These are phyloP conservation scores for Steinernema khuongi DNA, from an alignment of 1,140 invertebrate genomes.

Conservation along the genomic window DNA sequence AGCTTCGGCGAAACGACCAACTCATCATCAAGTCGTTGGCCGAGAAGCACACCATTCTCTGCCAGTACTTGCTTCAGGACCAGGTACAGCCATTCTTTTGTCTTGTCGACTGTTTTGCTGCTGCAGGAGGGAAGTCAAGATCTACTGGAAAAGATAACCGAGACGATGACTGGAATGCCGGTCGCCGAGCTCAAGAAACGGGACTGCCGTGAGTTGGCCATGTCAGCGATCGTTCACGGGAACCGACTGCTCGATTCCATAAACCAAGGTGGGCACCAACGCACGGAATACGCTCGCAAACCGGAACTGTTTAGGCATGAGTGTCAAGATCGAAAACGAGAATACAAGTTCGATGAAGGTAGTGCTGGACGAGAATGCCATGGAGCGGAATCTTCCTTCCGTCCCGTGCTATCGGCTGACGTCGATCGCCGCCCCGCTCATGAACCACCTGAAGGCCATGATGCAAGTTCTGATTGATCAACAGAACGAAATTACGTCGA, in stretches of 20 bases:
- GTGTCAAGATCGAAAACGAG: constrained; percentile 37
- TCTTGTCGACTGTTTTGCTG: not conserved
- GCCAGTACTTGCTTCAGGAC: constrained; percentile 42
- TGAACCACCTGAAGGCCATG: constrained; percentile 43
- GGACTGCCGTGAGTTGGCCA: constrained; percentile 52
- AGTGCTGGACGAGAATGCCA: constrained; percentile 24
- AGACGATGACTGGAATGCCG: constrained; percentile 47
- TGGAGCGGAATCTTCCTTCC: constrained; percentile 34
- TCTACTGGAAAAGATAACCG: constrained; percentile 47
- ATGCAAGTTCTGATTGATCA: constrained; percentile 42
- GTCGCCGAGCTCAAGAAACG: constrained; percentile 52
- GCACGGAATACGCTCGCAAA: not conserved
- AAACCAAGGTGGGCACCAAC: constrained; percentile 39
- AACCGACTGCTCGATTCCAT: constrained; percentile 55
- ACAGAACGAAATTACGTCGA: constrained; percentile 28
- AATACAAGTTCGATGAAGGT: constrained; percentile 14
- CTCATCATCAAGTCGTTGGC: constrained; percentile 49
- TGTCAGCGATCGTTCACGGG: constrained; percentile 58
- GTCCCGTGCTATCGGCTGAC: constrained; percentile 41
- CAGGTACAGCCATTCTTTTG: constrained; percentile 29
- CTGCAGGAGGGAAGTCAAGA: constrained; percentile 36
- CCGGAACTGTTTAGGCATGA: constrained; percentile 32
- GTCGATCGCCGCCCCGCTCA: constrained; percentile 38
- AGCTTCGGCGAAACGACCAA: constrained; percentile 49
- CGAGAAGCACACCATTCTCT: constrained; percentile 52